Evolutionary conservation across 2,888 invertebrate genomes (phyloP), one percentile per base, ranked within the genome.

Genomic region (Sialis fuliginosa): DNA sequence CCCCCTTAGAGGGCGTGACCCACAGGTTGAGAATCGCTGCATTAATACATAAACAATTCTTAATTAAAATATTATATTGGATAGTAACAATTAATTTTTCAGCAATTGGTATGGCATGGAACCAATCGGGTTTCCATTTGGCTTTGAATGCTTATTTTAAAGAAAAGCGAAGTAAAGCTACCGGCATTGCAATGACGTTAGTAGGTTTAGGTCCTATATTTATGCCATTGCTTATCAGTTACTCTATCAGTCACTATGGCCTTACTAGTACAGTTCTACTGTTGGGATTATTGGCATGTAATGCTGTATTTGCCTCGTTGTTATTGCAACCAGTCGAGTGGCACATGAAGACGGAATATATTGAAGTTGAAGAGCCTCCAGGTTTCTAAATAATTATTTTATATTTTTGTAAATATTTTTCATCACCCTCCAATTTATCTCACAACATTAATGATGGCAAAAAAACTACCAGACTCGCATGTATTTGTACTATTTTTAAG

Each of bases 301-400:
- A 82, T 60, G 71, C 75, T 0, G 58, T 79, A 5, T 60, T 73
- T 47, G 77, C 72, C 6, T 73, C 77, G 1, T 60, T 70, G 49
- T 61, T 82, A 48, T 65, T 81, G 40, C 77, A 80, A 55, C 82
- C 81, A 12, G 68, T 78, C 3, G 75, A 77, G 61, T 78, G 79
- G 77, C 79, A 81, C 60, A 62, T 72, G 59, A 72, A 65, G 47
- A 37, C 37, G 4, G 48, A 48, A 55, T 34, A 7, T 4, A 22
- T 44, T 12, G 33, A 54, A 49, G 44, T 31, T 41, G 5, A 57
- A 57, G 56, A 63, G 31, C 2, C 4, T 22, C 22, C 22, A 22
- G 22, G 22, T 22, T 22, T 22, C 4, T 22, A 22, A 22, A 22
- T 22, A 22, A 22, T 22, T 22, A 22, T 22, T 22, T 22, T 22